A percentile compares a stretch with the other conserved stretches of the same genome.
phyloP scores from a whole-genome alignment of 2,888 invertebrate species.

The Acronicta aceris region DNA sequence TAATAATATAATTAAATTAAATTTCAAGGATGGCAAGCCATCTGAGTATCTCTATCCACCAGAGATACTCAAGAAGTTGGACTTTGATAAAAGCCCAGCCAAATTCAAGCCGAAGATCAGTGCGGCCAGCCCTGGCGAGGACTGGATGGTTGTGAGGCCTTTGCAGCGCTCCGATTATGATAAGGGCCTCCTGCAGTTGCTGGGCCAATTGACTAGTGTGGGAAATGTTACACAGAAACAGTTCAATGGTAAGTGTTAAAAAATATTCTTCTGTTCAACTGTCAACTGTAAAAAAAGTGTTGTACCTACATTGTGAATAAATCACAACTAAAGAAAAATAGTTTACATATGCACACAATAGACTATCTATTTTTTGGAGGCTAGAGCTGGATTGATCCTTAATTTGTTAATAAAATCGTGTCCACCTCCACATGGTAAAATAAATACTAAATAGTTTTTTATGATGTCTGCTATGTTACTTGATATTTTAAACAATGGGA shows the following conservation, averaged over 20 bases:
- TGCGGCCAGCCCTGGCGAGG: slow-evolving; percentile 92
- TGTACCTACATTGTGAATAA: too few species aligned
- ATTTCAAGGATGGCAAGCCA: slow-evolving; percentile 78
- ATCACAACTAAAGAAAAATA: too few species aligned
- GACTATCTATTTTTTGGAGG: too few species aligned
- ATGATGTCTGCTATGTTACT: too few species aligned
- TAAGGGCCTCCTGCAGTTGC: slow-evolving; percentile 94
- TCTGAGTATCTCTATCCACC: slow-evolving; percentile 91
- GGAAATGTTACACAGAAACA: slow-evolving; percentile 94
- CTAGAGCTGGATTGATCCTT: too few species aligned
- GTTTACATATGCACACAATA: too few species aligned
- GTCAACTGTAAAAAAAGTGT: too few species aligned
- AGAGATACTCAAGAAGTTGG: slow-evolving; percentile 90
- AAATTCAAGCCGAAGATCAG: slow-evolving; percentile 92
- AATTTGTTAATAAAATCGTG: too few species aligned
- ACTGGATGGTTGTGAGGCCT: slow-evolving; percentile 94
- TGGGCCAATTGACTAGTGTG: slow-evolving; percentile 95
- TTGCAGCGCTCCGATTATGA: slow-evolving; percentile 94
- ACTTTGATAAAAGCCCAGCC: slow-evolving; percentile 91
- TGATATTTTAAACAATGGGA: too few species aligned
- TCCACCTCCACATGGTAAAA: too few species aligned
- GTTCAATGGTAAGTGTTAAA: slow-evolving; percentile 93
- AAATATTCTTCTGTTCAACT: too few species aligned
- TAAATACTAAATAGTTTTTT: too few species aligned
- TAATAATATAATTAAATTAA: background rate